Base-by-base conservation (phyloP, 2,113 vertebrate species). In the Planiliza haematocheilus region DNA sequence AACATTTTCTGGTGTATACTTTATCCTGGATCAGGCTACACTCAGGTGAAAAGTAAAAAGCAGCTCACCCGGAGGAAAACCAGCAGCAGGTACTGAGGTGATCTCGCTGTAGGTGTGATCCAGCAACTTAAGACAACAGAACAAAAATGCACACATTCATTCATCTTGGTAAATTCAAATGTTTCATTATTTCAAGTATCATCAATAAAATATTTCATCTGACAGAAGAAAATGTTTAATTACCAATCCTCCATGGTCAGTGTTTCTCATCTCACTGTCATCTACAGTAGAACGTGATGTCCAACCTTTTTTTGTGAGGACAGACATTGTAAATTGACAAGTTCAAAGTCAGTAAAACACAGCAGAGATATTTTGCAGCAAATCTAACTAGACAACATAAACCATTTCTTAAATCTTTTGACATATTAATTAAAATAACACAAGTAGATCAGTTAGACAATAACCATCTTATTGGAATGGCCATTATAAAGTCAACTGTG, bases 11-110 rank as follows among this genome's bases (percentile, higher is more conserved):
- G 24, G 24, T 30, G 24, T 30, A 30, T 30, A 30, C 41, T 43
- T 6, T 20, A 59, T 9, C 57, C 14, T 60, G 41, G 0, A 45
- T 10, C n/a, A 12, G 24, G n/a, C 20, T 24, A 34, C 10, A 34
- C 36, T 62, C 21, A 21, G 24, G n/a, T 9, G 14, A 49, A 24
- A 63, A 37, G n/a, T 0, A 7, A 66, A 60, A 10, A 9, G 36
- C 9, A 63, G n/a, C 20, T 74, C 51, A 80, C 70, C 30, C 0
- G 58, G 14, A 45, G 30, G 12, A 50, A 37, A 20, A 17, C 18
- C 45, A 21, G 0, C 43, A 9, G 0, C 45, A 0, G 59, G 43
- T 37, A 34, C 20, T 50, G 49, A 57, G 13, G 17, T 51, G 12
- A 57, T 62, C 38, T 45, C 38, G 63, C 24, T 74, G 58, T 57